phyloP scores from a whole-genome alignment of 92 coral and sea anemone genomes.

The Paramuricea clavata region DNA sequence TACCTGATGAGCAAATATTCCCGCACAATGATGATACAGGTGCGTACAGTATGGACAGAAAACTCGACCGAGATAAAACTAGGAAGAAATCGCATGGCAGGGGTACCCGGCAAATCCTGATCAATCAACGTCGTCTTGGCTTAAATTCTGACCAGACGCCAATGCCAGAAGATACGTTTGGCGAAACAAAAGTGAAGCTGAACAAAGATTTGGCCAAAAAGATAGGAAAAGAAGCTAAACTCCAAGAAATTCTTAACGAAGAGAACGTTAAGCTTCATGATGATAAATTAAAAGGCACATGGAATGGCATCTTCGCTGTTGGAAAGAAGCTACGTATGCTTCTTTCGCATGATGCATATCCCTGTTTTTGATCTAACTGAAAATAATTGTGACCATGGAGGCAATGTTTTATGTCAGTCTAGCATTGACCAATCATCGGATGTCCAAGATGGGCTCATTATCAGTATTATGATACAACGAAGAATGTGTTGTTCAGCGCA shows the following conservation, averaged over 20 bases:
- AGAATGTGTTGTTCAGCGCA: not conserved
- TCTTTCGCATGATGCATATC: no score
- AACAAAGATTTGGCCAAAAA: not conserved
- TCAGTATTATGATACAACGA: not conserved
- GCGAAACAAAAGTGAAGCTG: not conserved
- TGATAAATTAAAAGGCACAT: no score
- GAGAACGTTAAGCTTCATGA: no score
- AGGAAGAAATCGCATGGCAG: not conserved
- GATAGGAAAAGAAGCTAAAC: not conserved
- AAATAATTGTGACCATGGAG: no score
- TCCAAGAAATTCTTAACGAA: no score
- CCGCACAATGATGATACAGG: not conserved
- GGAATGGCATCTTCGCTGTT: no score
- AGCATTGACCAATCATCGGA: no score
- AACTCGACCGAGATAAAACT: not conserved
- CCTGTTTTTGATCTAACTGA: no score
- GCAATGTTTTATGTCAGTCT: no score
- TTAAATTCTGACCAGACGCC: no score
- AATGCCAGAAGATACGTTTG: not conserved
- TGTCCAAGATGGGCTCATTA: slow-evolving; percentile 35
- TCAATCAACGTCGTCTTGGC: no score
- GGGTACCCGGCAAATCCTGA: not conserved
- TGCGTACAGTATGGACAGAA: not conserved
- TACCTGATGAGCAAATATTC: not conserved
- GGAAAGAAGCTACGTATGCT: no score